Conservation (phyloP, 2,113 vertebrate genomes). For the Setophaga coronata region DNA sequence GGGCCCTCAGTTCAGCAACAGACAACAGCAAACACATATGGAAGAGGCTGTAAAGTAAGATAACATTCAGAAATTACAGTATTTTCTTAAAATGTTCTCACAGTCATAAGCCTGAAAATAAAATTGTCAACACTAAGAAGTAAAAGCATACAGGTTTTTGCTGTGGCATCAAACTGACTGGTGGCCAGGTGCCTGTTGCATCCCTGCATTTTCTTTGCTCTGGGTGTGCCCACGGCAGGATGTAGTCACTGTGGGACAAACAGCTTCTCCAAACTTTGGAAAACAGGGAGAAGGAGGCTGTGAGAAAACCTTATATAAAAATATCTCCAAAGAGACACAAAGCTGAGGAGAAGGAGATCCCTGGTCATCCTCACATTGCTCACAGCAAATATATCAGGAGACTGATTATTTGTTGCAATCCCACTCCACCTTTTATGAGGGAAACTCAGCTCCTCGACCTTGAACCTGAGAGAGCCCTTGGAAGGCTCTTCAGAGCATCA, state of each 20-base stretch:
- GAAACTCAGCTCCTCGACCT: not conserved
- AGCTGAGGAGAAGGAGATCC: not conserved
- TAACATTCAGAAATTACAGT: not conserved
- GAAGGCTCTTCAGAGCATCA: not conserved
- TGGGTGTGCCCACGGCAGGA: not conserved
- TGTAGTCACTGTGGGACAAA: not conserved
- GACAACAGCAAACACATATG: not conserved
- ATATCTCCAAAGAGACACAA: not conserved
- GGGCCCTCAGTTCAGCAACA: not conserved
- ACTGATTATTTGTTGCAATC: not conserved
- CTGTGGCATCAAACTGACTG: not conserved
- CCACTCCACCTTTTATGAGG: not conserved
- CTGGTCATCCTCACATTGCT: not conserved
- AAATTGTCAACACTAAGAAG: not conserved
- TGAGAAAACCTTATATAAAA: not conserved
- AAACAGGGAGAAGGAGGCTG: not conserved
- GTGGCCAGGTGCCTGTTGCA: fast-evolving
- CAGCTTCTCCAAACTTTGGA: not conserved
- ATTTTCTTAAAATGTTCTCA: not conserved
- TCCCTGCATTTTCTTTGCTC: not conserved
- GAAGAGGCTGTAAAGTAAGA: not conserved
- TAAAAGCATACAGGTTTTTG: not conserved
- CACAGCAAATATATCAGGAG: not conserved
- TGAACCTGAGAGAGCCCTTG: not conserved
- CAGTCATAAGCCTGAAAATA: not conserved